Evolutionary conservation across 2,888 invertebrate species (phyloP).

Genomic region (Prosopocoilus inquinatus): DNA sequence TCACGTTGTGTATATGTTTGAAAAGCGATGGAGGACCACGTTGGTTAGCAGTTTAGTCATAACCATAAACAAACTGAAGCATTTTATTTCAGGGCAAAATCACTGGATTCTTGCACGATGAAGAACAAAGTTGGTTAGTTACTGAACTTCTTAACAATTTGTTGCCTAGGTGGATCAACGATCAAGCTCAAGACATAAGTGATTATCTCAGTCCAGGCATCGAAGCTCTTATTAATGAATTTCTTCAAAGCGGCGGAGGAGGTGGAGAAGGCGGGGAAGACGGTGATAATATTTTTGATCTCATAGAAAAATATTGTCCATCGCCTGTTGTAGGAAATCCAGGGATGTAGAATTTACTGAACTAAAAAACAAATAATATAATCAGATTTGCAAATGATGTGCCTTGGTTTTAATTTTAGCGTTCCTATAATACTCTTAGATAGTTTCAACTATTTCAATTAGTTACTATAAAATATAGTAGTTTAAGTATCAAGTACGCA

Average conservation of each 20-base stretch:
- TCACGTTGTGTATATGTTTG: no score
- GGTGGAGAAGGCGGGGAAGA: background rate
- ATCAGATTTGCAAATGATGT: background rate
- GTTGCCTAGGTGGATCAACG: constrained; percentile 13
- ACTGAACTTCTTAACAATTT: constrained; percentile 18
- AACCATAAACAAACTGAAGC: no score
- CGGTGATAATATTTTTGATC: background rate
- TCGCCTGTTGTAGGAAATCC: no score
- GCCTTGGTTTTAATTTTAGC: no score
- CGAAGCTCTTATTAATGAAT: constrained; percentile 6
- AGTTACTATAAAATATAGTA: no score
- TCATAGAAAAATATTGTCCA: background rate
- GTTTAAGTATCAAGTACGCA: no score
- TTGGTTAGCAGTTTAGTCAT: no score
- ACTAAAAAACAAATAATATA: background rate
- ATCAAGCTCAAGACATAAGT: constrained; percentile 13
- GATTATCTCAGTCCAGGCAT: constrained; percentile 14
- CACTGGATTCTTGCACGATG: constrained; percentile 24
- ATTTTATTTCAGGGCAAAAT: constrained; percentile 18
- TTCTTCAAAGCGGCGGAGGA: background rate
- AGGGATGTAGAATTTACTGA: no score
- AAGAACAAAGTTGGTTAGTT: constrained; percentile 21
- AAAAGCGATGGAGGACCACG: no score
- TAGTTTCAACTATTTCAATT: no score
- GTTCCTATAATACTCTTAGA: no score